A percentile compares a stretch with the other conserved stretches of the same genome.
Evolutionary conservation across 2,888 invertebrate genomes (phyloP).

Genomic region (Drosophila suboccidentalis): DNA sequence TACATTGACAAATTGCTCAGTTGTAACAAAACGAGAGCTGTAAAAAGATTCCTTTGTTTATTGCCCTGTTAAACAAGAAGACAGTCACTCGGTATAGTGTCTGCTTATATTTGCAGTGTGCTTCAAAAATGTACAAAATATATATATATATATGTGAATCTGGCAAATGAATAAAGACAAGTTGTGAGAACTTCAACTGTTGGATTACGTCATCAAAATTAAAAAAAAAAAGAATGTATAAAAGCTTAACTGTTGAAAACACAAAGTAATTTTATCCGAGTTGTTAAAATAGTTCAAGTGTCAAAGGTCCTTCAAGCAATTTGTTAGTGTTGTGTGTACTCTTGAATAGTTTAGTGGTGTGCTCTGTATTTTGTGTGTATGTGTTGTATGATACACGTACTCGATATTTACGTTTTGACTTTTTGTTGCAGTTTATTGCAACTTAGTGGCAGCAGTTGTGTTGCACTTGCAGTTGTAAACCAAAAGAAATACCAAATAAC

Average conservation of each 20-base stretch:
- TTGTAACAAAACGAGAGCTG: conserved; percentile 16
- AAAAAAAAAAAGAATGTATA: too few species aligned
- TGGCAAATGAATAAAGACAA: conserved; percentile 2
- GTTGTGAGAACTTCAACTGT: conserved; percentile 1
- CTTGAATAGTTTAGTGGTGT: conserved; percentile 1
- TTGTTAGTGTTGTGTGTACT: neutral
- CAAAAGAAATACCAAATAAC: conserved; percentile 11
- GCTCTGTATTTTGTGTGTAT: conserved; percentile 1
- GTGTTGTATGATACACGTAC: neutral
- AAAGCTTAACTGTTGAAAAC: neutral
- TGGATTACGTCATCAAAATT: conserved; percentile 3
- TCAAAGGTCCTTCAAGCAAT: neutral
- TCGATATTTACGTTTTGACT: conserved; percentile 25
- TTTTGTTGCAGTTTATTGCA: conserved; percentile 39
- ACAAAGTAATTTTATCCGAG: neutral
- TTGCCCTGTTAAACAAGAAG: conserved; percentile 26
- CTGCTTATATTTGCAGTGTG: neutral
- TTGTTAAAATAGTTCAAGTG: conserved; percentile 2
- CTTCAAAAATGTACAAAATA: conserved; percentile 2
- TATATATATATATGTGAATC: neutral
- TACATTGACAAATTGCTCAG: conserved; percentile 75
- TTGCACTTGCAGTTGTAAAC: conserved; percentile 18
- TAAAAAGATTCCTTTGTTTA: conserved; percentile 30
- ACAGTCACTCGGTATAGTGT: neutral
- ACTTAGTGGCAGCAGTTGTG: conserved; percentile 32